phyloP scores from a whole-genome alignment of 2,888 invertebrate genomes.

The Abrostola triplasia region DNA sequence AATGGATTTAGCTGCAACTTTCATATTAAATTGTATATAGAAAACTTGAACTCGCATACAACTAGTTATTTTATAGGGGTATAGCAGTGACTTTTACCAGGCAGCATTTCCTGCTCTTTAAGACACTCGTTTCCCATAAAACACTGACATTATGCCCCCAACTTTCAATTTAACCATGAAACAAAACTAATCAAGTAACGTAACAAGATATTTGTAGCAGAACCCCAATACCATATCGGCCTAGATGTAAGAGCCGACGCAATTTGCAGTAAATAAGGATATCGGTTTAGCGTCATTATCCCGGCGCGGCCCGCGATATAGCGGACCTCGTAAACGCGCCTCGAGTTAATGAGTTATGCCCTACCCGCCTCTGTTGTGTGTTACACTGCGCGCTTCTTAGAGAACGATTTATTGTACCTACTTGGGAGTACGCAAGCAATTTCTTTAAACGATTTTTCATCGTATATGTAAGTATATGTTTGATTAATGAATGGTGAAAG shows the following conservation, averaged over 20 bases:
- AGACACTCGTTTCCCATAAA: constrained; percentile 34
- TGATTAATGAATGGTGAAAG: constrained; percentile 59
- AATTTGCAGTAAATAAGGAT: constrained; percentile 88
- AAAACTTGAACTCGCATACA: neutral
- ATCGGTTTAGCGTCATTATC: constrained; percentile 86
- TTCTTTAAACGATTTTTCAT: constrained; percentile 70
- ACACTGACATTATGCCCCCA: constrained; percentile 34
- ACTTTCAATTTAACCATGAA: constrained; percentile 55
- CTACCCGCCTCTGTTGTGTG: constrained; percentile 55
- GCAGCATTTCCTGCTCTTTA: constrained; percentile 5
- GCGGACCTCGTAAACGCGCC: constrained; percentile 70
- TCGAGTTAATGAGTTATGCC: constrained; percentile 66
- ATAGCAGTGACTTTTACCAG: constrained; percentile 15
- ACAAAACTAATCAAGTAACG: constrained; percentile 62
- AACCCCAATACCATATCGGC: constrained; percentile 52
- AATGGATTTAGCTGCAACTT: neutral
- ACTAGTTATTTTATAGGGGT: neutral
- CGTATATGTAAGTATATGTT: constrained; percentile 49
- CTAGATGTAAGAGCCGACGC: constrained; percentile 69
- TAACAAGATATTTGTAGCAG: constrained; percentile 59
- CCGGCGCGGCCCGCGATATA: constrained; percentile 66
- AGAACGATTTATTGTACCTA: constrained; percentile 67
- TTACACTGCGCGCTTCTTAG: constrained; percentile 61
- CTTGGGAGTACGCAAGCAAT: constrained; percentile 62
- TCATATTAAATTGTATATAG: neutral